Percentiles rank a stretch among this genome's conserved stretches.
phyloP scores from a whole-genome alignment of 1,140 invertebrate genomes.

The Bombus consobrinus region DNA sequence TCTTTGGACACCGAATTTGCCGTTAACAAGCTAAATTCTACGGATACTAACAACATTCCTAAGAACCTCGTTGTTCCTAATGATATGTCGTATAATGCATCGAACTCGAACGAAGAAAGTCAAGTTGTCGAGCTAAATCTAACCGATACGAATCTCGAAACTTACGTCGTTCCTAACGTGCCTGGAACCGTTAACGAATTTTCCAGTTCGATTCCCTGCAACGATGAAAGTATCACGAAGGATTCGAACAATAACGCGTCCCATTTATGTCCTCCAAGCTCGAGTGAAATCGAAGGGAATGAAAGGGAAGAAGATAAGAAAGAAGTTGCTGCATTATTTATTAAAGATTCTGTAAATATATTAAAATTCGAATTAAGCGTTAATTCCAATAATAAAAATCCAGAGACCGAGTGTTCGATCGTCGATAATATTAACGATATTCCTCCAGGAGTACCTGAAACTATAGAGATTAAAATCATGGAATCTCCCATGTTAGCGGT shows the following conservation, averaged over 20 bases:
- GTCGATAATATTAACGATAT: not conserved
- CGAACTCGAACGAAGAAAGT: not conserved
- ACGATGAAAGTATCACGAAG: not conserved
- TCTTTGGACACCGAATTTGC: conserved; percentile 22
- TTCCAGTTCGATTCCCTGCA: not conserved
- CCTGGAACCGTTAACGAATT: not conserved
- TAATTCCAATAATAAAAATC: not conserved
- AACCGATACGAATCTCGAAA: not conserved
- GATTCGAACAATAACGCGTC: conserved; percentile 15
- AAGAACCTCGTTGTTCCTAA: not conserved
- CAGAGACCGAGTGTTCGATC: not conserved
- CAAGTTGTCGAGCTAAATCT: too few species aligned
- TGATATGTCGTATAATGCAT: conserved; percentile 28
- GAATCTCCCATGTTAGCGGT: conserved; percentile 70
- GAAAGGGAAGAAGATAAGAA: not conserved
- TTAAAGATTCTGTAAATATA: not conserved
- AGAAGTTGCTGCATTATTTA: too few species aligned
- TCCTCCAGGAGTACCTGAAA: conserved; percentile 49
- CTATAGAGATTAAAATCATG: conserved; percentile 75
- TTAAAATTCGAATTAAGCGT: not conserved
- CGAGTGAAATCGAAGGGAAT: too few species aligned
- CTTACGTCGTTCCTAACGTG: not conserved
- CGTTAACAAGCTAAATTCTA: conserved; percentile 44
- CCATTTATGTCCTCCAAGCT: not conserved
- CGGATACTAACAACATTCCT: conserved; percentile 10